Percentiles rank a stretch among this genome's conserved stretches.
These are phyloP conservation scores for Heteromurus nitidus DNA, from an alignment of 2,888 invertebrate species.

Conservation along the genomic window DNA sequence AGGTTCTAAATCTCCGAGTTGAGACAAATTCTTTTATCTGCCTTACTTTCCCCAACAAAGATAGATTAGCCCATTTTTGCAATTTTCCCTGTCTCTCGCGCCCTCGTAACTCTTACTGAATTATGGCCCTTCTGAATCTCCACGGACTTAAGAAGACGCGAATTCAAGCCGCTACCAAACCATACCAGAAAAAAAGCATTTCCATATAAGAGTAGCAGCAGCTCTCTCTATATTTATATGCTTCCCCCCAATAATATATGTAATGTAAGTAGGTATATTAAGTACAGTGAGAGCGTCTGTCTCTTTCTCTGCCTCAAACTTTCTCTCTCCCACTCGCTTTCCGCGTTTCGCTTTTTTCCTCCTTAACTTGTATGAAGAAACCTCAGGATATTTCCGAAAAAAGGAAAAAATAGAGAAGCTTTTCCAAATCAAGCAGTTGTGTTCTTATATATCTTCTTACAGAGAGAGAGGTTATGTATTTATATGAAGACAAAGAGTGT, in stretches of 20 bases:
- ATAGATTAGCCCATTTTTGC: slow-evolving; percentile 94
- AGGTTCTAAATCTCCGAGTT: slow-evolving; percentile 73
- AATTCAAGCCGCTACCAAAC: slow-evolving; percentile 71
- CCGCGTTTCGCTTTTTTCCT: slow-evolving; percentile 9
- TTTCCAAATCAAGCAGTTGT: slow-evolving; percentile 40
- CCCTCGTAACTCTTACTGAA: slow-evolving; percentile 90
- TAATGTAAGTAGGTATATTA: slow-evolving; percentile 62
- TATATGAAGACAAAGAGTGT: too few species aligned
- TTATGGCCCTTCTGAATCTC: slow-evolving; percentile 80
- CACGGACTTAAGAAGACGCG: slow-evolving; percentile 74
- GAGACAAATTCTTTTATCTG: slow-evolving; percentile 74
- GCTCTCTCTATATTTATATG: slow-evolving; percentile 28
- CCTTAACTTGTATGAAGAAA: slow-evolving; percentile 13
- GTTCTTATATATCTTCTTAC: too few species aligned
- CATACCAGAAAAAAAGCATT: too few species aligned
- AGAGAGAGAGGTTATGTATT: not conserved
- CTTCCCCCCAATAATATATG: slow-evolving; percentile 1
- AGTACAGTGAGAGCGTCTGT: slow-evolving; percentile 25
- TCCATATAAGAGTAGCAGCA: too few species aligned
- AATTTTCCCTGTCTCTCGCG: slow-evolving; percentile 94
- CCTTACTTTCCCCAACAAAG: slow-evolving; percentile 81
- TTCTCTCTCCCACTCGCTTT: slow-evolving; percentile 31
- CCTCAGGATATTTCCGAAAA: slow-evolving; percentile 50
- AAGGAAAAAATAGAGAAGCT: slow-evolving; percentile 23
- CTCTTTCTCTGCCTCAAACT: slow-evolving; percentile 16